Evolutionary conservation across 2,113 vertebrate genomes (phyloP).

Genomic region (Todiramphus saurophagus): DNA sequence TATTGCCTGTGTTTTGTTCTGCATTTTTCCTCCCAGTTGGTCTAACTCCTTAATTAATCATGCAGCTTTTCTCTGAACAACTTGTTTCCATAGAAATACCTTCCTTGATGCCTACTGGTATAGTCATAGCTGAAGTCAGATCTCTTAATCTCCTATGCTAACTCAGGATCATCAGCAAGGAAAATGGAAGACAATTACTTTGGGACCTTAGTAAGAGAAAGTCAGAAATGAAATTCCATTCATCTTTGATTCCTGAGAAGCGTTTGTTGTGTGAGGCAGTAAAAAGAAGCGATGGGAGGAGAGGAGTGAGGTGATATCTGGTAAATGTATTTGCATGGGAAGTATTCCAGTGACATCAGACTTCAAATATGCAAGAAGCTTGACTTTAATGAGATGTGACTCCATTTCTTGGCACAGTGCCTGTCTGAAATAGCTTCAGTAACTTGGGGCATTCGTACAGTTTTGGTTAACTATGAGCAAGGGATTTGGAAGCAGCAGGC

Average conservation of each 20-base stretch:
- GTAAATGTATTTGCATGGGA: conserved; percentile 30
- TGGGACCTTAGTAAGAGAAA: background rate
- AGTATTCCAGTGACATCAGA: conserved; percentile 26
- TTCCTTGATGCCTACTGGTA: background rate
- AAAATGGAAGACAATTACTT: background rate
- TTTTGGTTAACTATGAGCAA: background rate
- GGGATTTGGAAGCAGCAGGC: background rate
- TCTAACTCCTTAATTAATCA: background rate
- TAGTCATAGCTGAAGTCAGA: background rate
- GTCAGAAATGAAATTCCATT: background rate
- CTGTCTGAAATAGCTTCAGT: background rate
- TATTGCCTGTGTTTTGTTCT: background rate
- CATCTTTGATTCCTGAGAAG: background rate
- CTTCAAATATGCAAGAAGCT: conserved; percentile 25
- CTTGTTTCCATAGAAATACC: conserved; percentile 12
- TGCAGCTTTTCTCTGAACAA: background rate
- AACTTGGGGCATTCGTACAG: background rate
- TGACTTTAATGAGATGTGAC: background rate
- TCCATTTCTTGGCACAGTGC: background rate
- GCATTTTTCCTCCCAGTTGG: background rate
- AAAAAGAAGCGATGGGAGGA: background rate
- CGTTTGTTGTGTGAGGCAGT: background rate
- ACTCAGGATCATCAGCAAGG: background rate
- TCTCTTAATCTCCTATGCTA: background rate
- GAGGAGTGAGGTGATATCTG: background rate